Base-by-base conservation (phyloP, 2,797 vertebrate species). In the Hephaestus fuliginosus region DNA sequence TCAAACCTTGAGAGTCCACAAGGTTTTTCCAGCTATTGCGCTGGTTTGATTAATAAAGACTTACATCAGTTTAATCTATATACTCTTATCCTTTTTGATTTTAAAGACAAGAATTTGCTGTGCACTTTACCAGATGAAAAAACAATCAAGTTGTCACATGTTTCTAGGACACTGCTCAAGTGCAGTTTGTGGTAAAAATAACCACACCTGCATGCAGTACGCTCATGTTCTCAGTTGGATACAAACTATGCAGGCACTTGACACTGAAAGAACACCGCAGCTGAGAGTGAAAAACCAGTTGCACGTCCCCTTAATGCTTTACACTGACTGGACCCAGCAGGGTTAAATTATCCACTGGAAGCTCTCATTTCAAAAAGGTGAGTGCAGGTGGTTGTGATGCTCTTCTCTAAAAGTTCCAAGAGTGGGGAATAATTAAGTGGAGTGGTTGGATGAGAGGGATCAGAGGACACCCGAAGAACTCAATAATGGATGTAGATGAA, bases 401-500 rank as follows among this genome's bases (percentile, higher is more conserved):
- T 80, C 43, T 33, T 66, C 51, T 53, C 30, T 55, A 57, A 80
- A 36, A 60, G 57, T 73, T 83, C 28, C 22, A 73, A 71, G 64
- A 66, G 74, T 4, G 41, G 66, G 33, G 28, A 66, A 85, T 76
- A 84, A 90, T 88, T 75, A 79, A 33, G 63, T 74, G 39, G 57
- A 87, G 86, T 49, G 77, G 75, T 61, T 77, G 78, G 30, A 76
- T 62, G 76, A 87, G 70, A 70, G 74, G 56, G 69, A 76, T 79
- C 75, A 75, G 49, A 81, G 71, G 80, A 80, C 65, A 69, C 39
- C 49, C 80, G 12, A 49, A 78, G 67, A 80, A 63, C 74, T 73
- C 53, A 58, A 69, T 68, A 49, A 86, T 58, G 64, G 63, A 65
- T 67, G 70, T 11, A 60, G 64, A 63, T 41, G 28, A 64, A 72